Percentiles rank a stretch among this genome's conserved stretches.
These are phyloP conservation scores for Sabatieria punctata DNA, from an alignment of 2,888 invertebrate genomes.

Conservation along the genomic window DNA sequence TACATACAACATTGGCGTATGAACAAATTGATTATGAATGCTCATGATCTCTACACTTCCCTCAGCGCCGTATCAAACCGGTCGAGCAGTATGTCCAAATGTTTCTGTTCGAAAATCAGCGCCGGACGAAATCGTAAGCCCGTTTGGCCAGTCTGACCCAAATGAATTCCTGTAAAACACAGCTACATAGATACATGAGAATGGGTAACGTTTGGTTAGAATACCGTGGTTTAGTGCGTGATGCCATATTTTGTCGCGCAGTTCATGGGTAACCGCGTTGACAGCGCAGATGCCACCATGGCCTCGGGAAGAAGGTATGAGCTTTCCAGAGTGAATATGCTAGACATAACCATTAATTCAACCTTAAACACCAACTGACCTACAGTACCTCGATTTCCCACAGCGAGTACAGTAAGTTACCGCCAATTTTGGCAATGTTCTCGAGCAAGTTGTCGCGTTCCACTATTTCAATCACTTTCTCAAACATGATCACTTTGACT, in stretches of 20 bases:
- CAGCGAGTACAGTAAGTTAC: too few relatives aligned
- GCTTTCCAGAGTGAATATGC: too few relatives aligned
- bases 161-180: conserved; percentile 60
- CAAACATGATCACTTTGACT: conserved; percentile 52
- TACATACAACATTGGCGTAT: too few relatives aligned
- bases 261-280: conserved; percentile 18
- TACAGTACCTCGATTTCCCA: too few relatives aligned
- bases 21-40: too few relatives aligned
- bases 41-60: too few relatives aligned
- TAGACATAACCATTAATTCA: too few relatives aligned
- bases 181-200: too few relatives aligned
- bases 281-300: too few relatives aligned
- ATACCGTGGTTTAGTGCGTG: conserved; percentile 10
- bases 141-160: conserved; percentile 63
- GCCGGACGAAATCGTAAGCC: conserved; percentile 73
- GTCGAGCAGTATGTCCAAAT: conserved; percentile 72
- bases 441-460: background rate
- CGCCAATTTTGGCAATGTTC: conserved; percentile 60
- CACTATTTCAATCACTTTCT: background rate
- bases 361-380: too few relatives aligned
- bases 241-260: conserved; percentile 22
- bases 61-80: conserved; percentile 41
- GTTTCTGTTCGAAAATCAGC: conserved; percentile 62
- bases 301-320: too few relatives aligned
- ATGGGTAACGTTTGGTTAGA: background rate